Conservation (phyloP, 2,888 invertebrate species). For the Cyclophora albipunctata region DNA sequence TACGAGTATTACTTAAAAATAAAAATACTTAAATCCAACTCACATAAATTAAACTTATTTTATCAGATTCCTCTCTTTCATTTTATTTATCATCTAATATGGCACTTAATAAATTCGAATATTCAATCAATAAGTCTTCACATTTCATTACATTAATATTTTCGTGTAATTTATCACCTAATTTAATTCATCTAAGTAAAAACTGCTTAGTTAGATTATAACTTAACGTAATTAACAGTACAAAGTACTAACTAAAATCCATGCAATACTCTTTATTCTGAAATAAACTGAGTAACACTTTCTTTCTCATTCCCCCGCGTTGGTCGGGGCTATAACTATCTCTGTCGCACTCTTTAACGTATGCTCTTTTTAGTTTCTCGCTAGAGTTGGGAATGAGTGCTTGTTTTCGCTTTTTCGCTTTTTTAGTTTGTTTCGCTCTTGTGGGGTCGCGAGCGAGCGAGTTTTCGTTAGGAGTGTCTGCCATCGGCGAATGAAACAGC, state of each 20-base stretch:
- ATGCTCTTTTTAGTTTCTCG: slow-evolving; percentile 47
- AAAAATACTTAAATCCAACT: no score
- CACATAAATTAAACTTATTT: no score
- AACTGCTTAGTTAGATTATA: no score
- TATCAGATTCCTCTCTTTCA: no score
- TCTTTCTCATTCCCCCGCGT: slow-evolving; percentile 46
- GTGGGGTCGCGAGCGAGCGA: slow-evolving; percentile 22
- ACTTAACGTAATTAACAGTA: no score
- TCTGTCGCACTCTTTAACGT: slow-evolving; percentile 44
- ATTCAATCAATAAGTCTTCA: no score
- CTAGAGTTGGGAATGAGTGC: slow-evolving; percentile 38
- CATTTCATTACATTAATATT: no score
- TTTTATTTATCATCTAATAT: no score
- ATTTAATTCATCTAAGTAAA: no score
- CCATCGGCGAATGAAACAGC: slow-evolving; percentile 52
- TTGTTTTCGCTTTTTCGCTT: slow-evolving; percentile 46
- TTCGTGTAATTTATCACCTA: no score
- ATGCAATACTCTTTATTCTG: slow-evolving; percentile 56
- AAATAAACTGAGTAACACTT: slow-evolving; percentile 49
- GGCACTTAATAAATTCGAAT: no score
- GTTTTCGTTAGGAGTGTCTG: slow-evolving; percentile 25
- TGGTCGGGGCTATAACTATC: slow-evolving; percentile 41
- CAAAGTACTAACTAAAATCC: slow-evolving; percentile 29
- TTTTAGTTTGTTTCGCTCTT: slow-evolving; percentile 24
- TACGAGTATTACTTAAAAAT: no score